Evolutionary conservation across 1,140 invertebrate species (phyloP).

Genomic region (Brachionus rubens): DNA sequence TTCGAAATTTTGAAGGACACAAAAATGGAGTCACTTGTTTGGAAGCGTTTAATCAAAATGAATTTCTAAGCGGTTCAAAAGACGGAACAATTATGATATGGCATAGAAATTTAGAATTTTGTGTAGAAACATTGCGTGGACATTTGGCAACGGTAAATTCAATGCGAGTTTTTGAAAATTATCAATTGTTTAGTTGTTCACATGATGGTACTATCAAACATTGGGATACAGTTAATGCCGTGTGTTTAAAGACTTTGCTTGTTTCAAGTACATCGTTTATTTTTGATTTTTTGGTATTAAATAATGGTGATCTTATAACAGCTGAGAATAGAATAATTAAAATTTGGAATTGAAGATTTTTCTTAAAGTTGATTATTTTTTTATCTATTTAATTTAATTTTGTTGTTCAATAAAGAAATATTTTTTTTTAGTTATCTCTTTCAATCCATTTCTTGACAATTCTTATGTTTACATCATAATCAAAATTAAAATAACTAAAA

Average conservation of each 20-base stretch:
- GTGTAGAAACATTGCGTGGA: not conserved
- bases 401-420: no score
- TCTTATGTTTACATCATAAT: no score
- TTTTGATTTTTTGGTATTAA: not conserved
- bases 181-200: conserved; percentile 25
- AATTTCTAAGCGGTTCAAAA: conserved; percentile 12
- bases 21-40: not conserved
- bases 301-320: not conserved
- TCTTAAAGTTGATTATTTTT: no score
- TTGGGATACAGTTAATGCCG: not conserved
- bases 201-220: conserved; percentile 21
- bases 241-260: not conserved
- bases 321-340: conserved; percentile 3
- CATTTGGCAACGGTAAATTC: not conserved
- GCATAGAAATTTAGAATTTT: not conserved
- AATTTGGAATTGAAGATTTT: no score
- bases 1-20: not conserved
- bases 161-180: conserved; percentile 13
- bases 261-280: not conserved
- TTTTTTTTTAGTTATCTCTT: no score
- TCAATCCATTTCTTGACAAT: no score
- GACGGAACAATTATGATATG: conserved; percentile 5
- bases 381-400: no score
- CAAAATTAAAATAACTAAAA: no score
- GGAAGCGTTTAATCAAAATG: conserved; percentile 21